phyloP scores from a whole-genome alignment of 2,888 invertebrate genomes.

The Drepana falcataria region DNA sequence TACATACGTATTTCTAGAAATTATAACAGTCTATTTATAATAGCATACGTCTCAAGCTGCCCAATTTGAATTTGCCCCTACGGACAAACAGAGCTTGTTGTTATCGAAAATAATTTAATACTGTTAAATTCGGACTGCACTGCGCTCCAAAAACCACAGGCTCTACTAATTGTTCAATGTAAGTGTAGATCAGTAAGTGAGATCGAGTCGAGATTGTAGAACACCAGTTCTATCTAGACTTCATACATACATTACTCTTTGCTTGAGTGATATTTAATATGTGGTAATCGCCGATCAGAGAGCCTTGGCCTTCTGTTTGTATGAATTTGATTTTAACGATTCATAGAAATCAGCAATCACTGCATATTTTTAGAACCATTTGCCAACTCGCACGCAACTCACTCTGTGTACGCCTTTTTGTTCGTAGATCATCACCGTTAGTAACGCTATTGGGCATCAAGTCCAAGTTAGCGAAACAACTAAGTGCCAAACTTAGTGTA shows the following conservation, averaged over 20 bases:
- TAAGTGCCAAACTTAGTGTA: constrained; percentile 45
- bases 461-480: constrained; percentile 43
- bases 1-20: no score
- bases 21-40: no score
- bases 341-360: no score
- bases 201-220: neutral
- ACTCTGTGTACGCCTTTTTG: constrained; percentile 6
- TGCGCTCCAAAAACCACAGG: constrained; percentile 37
- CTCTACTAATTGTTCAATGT: constrained; percentile 22
- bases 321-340: no score
- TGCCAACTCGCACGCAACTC: neutral
- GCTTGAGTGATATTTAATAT: no score
- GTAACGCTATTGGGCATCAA: constrained; percentile 22
- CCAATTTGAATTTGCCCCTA: constrained; percentile 19
- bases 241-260: no score
- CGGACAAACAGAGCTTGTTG: constrained; percentile 22
- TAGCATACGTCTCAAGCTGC: no score
- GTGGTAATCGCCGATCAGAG: no score
- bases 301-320: no score
- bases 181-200: neutral
- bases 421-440: no score
- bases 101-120: constrained; percentile 56
- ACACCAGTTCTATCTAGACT: neutral
- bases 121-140: constrained; percentile 39
- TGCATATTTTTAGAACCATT: no score